A percentile compares a stretch with the other conserved stretches of the same genome.
These are phyloP conservation scores for Araneus ventricosus DNA, from an alignment of 1,140 invertebrate species.

Conservation along the genomic window DNA sequence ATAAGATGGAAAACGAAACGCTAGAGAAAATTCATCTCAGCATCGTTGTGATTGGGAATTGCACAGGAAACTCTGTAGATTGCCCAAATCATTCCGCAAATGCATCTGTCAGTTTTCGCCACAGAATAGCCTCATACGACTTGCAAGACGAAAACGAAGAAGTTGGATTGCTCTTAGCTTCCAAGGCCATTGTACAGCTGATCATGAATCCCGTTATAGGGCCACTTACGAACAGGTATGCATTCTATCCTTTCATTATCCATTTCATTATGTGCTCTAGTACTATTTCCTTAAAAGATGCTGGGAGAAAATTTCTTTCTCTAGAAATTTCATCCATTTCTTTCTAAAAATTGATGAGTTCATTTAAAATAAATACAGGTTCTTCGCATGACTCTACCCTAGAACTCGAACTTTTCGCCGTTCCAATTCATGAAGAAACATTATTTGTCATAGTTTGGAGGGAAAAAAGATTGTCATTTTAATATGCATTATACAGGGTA, in stretches of 20 bases:
- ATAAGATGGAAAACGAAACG: slow-evolving; percentile 78
- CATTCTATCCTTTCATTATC: background rate
- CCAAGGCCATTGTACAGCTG: slow-evolving; percentile 92
- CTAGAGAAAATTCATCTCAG: slow-evolving; percentile 55
- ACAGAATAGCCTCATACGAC: background rate
- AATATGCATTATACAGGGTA: too few species aligned
- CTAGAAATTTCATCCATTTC: too few species aligned
- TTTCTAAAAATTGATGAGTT: too few species aligned
- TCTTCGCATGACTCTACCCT: too few species aligned
- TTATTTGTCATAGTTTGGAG: too few species aligned
- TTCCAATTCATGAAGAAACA: too few species aligned
- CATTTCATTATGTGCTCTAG: background rate
- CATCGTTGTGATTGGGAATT: too few species aligned
- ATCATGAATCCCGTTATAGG: slow-evolving; percentile 91
- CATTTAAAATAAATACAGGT: too few species aligned
- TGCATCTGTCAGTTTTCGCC: background rate
- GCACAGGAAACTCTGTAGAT: background rate
- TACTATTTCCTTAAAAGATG: too few species aligned
- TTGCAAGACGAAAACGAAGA: slow-evolving; percentile 85
- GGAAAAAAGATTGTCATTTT: too few species aligned
- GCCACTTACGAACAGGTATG: slow-evolving; percentile 84
- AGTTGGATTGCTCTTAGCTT: slow-evolving; percentile 90
- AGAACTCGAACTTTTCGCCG: too few species aligned
- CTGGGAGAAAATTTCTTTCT: too few species aligned
- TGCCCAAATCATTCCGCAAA: background rate